Conservation (phyloP, 2,888 invertebrate genomes). For the Phasia obesa region DNA sequence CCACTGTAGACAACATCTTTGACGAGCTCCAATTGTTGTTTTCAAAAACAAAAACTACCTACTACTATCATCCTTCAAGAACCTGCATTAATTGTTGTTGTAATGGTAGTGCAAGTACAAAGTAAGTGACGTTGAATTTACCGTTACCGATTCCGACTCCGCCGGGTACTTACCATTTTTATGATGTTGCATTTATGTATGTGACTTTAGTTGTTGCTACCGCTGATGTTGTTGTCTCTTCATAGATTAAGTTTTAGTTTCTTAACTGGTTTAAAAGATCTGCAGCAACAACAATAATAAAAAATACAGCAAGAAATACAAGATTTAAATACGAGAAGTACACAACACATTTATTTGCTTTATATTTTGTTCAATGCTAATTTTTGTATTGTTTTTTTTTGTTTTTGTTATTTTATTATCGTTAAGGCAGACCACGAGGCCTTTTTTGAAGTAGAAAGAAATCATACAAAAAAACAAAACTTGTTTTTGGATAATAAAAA, state of each 20-base stretch:
- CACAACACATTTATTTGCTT: background rate
- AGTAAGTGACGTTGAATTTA: slow-evolving; percentile 53
- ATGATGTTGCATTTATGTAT: slow-evolving; percentile 32
- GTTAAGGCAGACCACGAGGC: slow-evolving; percentile 67
- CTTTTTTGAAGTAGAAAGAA: slow-evolving; percentile 58
- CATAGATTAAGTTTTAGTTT: slow-evolving; percentile 44
- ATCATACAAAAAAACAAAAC: slow-evolving; percentile 50
- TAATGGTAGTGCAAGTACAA: slow-evolving; percentile 15
- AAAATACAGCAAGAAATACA: slow-evolving; percentile 6
- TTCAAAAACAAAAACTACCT: slow-evolving; percentile 18
- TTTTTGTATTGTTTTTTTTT: slow-evolving; percentile 7
- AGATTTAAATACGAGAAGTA: background rate
- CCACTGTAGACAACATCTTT: no score
- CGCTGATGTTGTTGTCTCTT: slow-evolving; percentile 8
- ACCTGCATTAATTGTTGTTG: slow-evolving; percentile 20
- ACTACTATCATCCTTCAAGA: slow-evolving; percentile 5
- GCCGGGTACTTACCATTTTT: slow-evolving; percentile 70
- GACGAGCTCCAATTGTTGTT: slow-evolving; percentile 21
- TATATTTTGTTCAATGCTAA: slow-evolving; percentile 47
- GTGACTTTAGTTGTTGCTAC: slow-evolving; percentile 24
- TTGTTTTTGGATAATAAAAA: slow-evolving; percentile 65
- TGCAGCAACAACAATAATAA: slow-evolving; percentile 19
- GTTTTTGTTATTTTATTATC: slow-evolving; percentile 18
- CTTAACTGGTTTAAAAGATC: slow-evolving; percentile 56
- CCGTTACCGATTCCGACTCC: slow-evolving; percentile 69